phyloP scores from a whole-genome alignment of 2,888 invertebrate species.

The Kuschelorhynchus macadamiae region DNA sequence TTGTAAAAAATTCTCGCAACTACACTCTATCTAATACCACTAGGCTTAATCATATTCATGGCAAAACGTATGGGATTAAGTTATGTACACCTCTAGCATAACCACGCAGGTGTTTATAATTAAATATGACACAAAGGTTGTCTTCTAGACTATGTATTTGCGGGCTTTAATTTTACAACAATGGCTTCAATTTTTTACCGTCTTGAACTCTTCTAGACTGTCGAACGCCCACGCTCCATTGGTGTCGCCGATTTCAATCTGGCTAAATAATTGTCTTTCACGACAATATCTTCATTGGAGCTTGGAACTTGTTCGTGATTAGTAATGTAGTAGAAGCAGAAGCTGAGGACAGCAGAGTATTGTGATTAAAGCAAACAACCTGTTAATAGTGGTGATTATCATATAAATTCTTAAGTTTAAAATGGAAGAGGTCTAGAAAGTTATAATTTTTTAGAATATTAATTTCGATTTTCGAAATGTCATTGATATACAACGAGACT shows the following conservation, averaged over 20 bases:
- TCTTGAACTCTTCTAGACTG: constrained; percentile 40
- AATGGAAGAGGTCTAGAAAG: too few species aligned
- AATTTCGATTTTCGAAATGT: too few species aligned
- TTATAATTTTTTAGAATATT: too few species aligned
- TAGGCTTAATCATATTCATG: not conserved
- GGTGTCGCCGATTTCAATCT: constrained; percentile 14
- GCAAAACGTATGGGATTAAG: constrained; percentile 2
- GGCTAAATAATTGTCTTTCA: not conserved
- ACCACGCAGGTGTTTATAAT: constrained; percentile 37
- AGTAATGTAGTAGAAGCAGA: too few species aligned
- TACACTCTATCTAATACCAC: not conserved
- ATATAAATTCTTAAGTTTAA: too few species aligned
- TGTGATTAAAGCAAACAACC: too few species aligned
- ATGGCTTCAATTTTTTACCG: constrained; percentile 38
- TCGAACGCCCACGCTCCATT: constrained; percentile 32
- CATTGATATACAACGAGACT: too few species aligned
- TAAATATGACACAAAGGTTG: constrained; percentile 32
- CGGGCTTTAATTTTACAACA: constrained; percentile 34
- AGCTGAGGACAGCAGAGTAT: too few species aligned
- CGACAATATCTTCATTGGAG: not conserved
- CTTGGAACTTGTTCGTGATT: too few species aligned
- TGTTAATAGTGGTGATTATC: too few species aligned
- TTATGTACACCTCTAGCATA: constrained; percentile 33
- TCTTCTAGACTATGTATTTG: constrained; percentile 34
- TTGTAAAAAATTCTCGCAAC: too few species aligned